Conservation (phyloP, 2,113 vertebrate genomes). For the Motacilla tschutschensis region DNA sequence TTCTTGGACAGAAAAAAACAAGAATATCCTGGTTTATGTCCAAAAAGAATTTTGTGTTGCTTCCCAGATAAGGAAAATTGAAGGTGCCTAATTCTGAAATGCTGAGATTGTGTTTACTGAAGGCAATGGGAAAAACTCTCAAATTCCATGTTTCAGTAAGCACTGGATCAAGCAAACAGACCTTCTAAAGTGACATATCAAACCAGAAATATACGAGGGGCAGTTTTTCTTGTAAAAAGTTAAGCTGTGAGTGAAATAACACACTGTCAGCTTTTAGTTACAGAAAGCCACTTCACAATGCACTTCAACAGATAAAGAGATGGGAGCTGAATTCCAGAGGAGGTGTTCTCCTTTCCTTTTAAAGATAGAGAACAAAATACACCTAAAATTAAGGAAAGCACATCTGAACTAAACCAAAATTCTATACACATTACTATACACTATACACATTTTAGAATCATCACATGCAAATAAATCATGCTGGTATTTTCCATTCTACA, state of each 20-base stretch:
- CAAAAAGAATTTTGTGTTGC: neutral
- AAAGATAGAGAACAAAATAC: neutral
- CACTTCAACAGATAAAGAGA: neutral
- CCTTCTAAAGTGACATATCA: neutral
- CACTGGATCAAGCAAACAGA: neutral
- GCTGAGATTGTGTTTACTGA: neutral
- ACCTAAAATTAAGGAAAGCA: neutral
- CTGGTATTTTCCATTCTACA: neutral
- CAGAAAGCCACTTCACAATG: neutral
- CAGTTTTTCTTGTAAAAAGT: neutral
- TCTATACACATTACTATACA: neutral
- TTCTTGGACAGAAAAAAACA: neutral
- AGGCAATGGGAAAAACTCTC: neutral
- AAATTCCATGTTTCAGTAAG: neutral
- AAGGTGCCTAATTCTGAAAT: neutral
- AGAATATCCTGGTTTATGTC: neutral
- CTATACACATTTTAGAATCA: neutral
- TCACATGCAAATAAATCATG: neutral
- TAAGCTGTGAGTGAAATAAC: neutral
- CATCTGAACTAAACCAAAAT: neutral
- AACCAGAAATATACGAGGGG: neutral
- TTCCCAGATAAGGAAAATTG: neutral
- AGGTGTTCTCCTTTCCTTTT: neutral
- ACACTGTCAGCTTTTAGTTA: neutral
- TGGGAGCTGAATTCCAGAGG: neutral